These are phyloP conservation scores for Leucozona laternaria DNA, from an alignment of 2,888 invertebrate genomes.

Conservation along the genomic window DNA sequence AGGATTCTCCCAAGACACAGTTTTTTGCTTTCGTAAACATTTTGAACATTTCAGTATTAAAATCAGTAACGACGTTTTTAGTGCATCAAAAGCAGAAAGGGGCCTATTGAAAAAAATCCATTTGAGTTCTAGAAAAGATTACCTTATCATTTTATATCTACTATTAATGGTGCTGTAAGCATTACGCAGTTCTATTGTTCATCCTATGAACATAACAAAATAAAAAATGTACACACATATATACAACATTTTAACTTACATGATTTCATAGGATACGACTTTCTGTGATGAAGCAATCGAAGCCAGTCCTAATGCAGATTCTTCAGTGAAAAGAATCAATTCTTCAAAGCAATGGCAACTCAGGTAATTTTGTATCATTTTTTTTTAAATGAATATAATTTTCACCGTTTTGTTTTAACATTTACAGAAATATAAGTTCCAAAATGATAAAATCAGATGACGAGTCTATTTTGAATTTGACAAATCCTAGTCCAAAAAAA, in stretches of 20 bases:
- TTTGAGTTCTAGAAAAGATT: no score
- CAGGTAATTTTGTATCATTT: constrained; percentile 75
- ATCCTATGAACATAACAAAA: no score
- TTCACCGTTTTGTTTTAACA: not conserved
- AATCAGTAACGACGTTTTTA: no score
- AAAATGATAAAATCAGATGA: constrained; percentile 8
- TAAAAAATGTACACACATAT: no score
- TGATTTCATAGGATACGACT: constrained; percentile 51
- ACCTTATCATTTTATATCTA: no score
- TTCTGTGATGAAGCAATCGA: constrained; percentile 79
- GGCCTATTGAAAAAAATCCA: no score
- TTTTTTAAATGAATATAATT: constrained; percentile 8
- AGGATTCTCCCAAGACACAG: no score
- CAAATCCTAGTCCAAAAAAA: constrained; percentile 5
- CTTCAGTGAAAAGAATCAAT: constrained; percentile 75
- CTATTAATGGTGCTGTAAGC: no score
- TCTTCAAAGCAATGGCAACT: constrained; percentile 77
- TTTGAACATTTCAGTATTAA: no score
- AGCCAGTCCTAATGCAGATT: constrained; percentile 79
- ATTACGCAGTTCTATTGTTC: no score
- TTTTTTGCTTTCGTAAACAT: no score
- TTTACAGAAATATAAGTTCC: constrained; percentile 35
- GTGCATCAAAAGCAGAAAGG: no score
- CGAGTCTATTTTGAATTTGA: constrained; percentile 10
- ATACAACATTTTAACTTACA: not conserved